phyloP scores from a whole-genome alignment of 2,797 vertebrate species.

The Ctenosaura bakeri region DNA sequence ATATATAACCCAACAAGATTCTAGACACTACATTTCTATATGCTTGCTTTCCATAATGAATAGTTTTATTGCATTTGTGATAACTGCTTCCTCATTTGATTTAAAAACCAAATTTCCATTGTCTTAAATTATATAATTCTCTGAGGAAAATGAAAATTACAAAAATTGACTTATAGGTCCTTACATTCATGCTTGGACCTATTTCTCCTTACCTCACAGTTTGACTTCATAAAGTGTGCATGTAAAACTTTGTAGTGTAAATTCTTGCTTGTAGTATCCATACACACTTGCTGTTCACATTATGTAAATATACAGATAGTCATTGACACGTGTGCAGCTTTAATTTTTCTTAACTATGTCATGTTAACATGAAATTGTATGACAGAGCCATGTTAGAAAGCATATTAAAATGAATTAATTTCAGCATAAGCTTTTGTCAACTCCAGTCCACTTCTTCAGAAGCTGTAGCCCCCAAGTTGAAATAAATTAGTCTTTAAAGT shows the following conservation, averaged over 20 bases:
- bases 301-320: not conserved
- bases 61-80: not conserved
- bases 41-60: not conserved
- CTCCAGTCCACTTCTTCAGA: no score
- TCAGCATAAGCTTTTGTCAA: no score
- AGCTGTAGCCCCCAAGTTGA: no score
- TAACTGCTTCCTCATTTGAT: not conserved
- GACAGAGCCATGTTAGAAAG: no score
- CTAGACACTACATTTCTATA: not conserved
- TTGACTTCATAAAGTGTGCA: not conserved
- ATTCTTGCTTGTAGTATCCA: not conserved
- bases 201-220: not conserved
- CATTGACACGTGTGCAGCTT: not conserved
- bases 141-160: not conserved
- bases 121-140: not conserved
- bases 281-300: not conserved
- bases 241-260: not conserved
- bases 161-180: not conserved
- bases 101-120: not conserved
- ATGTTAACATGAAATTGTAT: not conserved
- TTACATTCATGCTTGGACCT: not conserved
- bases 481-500: no score
- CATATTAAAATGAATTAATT: no score
- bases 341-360: not conserved
- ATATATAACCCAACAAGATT: no score